Base-by-base conservation (phyloP, 1,140 invertebrate genomes). In the Tribolium madens region DNA sequence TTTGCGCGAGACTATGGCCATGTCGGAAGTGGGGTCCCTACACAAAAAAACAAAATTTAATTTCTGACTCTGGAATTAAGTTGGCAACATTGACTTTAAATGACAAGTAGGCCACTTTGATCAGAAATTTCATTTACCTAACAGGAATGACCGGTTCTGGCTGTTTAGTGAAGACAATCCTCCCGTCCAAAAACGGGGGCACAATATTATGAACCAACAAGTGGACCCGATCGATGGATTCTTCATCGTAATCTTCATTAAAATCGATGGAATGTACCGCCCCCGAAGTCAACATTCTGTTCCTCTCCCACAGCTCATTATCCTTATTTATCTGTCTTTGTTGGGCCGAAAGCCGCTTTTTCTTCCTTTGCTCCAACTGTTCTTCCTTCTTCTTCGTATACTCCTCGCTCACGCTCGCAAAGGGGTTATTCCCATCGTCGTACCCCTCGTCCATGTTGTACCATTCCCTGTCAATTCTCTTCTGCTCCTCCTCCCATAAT, bases 91-190 rank as follows among this genome's bases (percentile, higher is more conserved):
- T n/a, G n/a, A n/a, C n/a, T n/a, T n/a, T n/a, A n/a, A n/a, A n/a
- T n/a, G 1, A 26, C 21, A 26, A n/a, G n/a, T n/a, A n/a, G n/a
- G n/a, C 21, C 21, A 26, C 21, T 26, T 26, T 26, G 2, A 47
- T 46, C 42, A 46, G 42, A 7, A 7, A 46, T 2, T 3, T 21
- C 18, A 21, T 26, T 87, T 87, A 93, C 93, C 87, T 87, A 83
- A 94, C 93, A 68, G 96, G 96, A 81, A 99, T 92, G 64, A 99
- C 95, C 69, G 97, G 97, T 86, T 99, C 97, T 5, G 97, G 97
- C 86, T 99, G 98, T 85, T 99, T 99, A 0, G 98, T 99, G 83
- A 99, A 99, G 0, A 99, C 97, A 83, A 99, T 99, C 46, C 98
- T 89, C 0, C 98, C 98, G 88, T 99, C 98, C 1, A 99, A 88